Percentiles rank a stretch among this genome's conserved stretches.
phyloP scores from a whole-genome alignment of 2,797 vertebrate species.

The Calcarius lapponicus region DNA sequence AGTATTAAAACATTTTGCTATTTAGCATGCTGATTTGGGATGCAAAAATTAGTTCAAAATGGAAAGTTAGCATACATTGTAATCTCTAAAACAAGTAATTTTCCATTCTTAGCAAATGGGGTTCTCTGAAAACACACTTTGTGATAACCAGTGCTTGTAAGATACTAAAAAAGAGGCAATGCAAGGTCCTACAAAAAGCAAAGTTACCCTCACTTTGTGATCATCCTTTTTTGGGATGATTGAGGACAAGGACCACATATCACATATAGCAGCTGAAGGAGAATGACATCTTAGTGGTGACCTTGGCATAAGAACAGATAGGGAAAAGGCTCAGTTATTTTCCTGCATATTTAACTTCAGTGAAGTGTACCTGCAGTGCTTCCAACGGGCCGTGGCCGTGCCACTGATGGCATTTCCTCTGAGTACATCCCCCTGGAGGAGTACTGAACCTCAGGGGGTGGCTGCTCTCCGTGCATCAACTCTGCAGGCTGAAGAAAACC shows the following conservation, averaged over 20 bases:
- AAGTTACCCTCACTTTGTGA: not conserved
- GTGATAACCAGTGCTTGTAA: not conserved
- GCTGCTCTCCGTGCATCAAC: constrained; percentile 73
- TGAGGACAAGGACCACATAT: not conserved
- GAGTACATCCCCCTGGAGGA: constrained; percentile 83
- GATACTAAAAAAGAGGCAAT: not conserved
- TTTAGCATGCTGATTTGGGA: not conserved
- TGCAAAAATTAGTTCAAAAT: not conserved
- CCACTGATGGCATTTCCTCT: constrained; percentile 87
- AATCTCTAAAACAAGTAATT: not conserved
- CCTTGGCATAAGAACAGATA: not conserved
- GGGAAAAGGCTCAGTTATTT: not conserved
- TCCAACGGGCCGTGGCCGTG: constrained; percentile 91
- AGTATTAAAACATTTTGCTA: not conserved
- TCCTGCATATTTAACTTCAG: not conserved
- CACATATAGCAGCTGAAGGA: not conserved
- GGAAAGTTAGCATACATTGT: not conserved
- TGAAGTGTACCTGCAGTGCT: constrained; percentile 88
- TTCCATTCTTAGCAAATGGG: not conserved
- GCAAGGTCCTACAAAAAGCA: not conserved
- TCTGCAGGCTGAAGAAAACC: constrained; percentile 83
- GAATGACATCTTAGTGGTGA: not conserved
- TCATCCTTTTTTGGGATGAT: not conserved
- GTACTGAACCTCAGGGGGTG: constrained; percentile 75
- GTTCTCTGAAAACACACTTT: not conserved